phyloP scores from a whole-genome alignment of 2,888 invertebrate genomes.

The Leucozona laternaria region DNA sequence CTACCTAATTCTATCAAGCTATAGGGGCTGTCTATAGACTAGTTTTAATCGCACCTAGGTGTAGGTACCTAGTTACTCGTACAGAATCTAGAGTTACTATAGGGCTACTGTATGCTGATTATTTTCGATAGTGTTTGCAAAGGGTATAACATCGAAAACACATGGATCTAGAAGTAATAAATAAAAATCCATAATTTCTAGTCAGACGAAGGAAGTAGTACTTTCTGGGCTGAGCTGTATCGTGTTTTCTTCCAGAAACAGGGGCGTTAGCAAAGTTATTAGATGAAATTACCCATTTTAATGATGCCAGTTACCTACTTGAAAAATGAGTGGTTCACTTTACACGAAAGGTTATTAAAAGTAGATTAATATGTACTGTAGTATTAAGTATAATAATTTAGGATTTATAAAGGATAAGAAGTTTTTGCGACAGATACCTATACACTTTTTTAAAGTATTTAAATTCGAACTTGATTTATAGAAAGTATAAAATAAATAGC shows the following conservation, averaged over 20 bases:
- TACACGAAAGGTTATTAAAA: slow-evolving; percentile 45
- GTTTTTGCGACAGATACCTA: not conserved
- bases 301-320: not conserved
- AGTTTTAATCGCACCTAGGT: slow-evolving; percentile 55
- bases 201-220: slow-evolving; percentile 16
- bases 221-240: not conserved
- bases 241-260: not conserved
- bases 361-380: slow-evolving; percentile 30
- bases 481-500: too few species aligned
- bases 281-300: slow-evolving; percentile 10
- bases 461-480: too few species aligned
- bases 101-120: slow-evolving; percentile 32
- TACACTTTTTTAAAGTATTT: not conserved
- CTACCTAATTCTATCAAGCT: not conserved
- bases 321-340: not conserved
- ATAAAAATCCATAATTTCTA: slow-evolving; percentile 32
- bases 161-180: slow-evolving; percentile 29
- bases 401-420: not conserved
- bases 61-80: slow-evolving; percentile 19
- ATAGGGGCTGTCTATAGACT: slow-evolving; percentile 15
- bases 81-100: not conserved
- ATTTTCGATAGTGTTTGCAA: slow-evolving; percentile 52
- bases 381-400: not conserved
- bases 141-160: slow-evolving; percentile 29
- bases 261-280: not conserved